A percentile compares a stretch with the other conserved stretches of the same genome.
Conservation (phyloP, 1,140 invertebrate species). For the Drosophila nannoptera region DNA sequence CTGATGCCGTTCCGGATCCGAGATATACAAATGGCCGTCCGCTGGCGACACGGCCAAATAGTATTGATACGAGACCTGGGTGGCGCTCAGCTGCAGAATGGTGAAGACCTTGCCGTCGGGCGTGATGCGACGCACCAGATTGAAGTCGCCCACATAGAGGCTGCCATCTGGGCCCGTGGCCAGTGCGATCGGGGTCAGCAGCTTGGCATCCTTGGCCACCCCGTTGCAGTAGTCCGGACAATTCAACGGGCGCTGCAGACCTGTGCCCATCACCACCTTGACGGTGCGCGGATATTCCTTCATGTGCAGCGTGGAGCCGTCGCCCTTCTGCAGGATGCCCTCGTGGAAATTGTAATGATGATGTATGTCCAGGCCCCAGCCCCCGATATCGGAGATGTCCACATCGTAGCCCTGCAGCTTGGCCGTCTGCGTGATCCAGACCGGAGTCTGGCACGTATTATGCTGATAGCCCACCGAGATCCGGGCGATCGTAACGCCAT, state of each 20-base stretch:
- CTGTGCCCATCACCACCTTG: constrained; percentile 95
- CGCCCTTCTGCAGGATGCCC: constrained; percentile 97
- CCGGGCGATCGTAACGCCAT: constrained; percentile 91
- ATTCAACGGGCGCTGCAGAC: constrained; percentile 88
- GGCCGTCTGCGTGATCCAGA: constrained; percentile 96
- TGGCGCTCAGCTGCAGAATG: constrained; percentile 93
- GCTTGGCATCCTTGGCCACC: constrained; percentile 89
- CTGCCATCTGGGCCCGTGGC: constrained; percentile 97
- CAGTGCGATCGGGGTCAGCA: constrained; percentile 94
- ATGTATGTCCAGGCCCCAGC: constrained; percentile 98
- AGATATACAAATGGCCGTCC: constrained; percentile 96
- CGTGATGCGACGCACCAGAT: constrained; percentile 94
- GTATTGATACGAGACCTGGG: constrained; percentile 96
- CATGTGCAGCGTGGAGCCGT: constrained; percentile 94
- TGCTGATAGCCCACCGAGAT: constrained; percentile 97
- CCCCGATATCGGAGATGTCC: constrained; percentile 97
- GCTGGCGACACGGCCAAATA: constrained; percentile 96
- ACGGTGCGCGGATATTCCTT: constrained; percentile 95
- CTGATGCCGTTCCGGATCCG: constrained; percentile 95
- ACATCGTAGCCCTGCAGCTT: constrained; percentile 98
- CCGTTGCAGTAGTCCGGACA: constrained; percentile 91
- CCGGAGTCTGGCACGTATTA: constrained; percentile 88
- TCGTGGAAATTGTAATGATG: constrained; percentile 99
- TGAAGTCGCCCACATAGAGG: constrained; percentile 98
- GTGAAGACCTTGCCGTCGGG: constrained; percentile 95